These are phyloP conservation scores for Coptodon rendalli DNA, from an alignment of 2,113 vertebrate genomes.

Conservation along the genomic window DNA sequence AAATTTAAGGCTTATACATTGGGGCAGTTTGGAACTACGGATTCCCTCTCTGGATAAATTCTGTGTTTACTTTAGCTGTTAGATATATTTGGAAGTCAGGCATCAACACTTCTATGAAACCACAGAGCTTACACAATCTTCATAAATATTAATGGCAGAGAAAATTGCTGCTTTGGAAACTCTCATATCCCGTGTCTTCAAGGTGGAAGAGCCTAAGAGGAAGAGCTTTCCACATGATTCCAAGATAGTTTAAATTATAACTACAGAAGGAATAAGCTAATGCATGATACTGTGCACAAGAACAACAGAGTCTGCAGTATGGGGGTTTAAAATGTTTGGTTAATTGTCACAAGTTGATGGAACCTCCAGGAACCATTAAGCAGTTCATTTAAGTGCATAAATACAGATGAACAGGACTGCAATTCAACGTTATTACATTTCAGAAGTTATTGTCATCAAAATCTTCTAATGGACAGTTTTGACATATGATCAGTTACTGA, in stretches of 20 bases:
- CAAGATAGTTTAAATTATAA: not conserved
- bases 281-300: not conserved
- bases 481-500: not conserved
- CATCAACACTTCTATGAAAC: not conserved
- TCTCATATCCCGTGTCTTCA: not conserved
- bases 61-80: not conserved
- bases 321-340: not conserved
- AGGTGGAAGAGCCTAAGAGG: not conserved
- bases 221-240: not conserved
- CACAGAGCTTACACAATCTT: not conserved
- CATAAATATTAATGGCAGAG: too few relatives aligned
- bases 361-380: not conserved
- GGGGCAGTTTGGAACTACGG: not conserved
- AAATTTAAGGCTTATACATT: not conserved
- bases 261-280: not conserved
- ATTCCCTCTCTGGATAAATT: not conserved
- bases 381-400: not conserved
- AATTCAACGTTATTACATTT: not conserved
- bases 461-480: not conserved
- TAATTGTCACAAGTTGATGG: not conserved
- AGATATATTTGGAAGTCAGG: not conserved
- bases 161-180: too few relatives aligned
- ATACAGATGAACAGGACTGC: not conserved
- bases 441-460: not conserved
- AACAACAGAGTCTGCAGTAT: not conserved